Base-by-base conservation (phyloP, 1,140 invertebrate species). In the Drosophila ananassae region DNA sequence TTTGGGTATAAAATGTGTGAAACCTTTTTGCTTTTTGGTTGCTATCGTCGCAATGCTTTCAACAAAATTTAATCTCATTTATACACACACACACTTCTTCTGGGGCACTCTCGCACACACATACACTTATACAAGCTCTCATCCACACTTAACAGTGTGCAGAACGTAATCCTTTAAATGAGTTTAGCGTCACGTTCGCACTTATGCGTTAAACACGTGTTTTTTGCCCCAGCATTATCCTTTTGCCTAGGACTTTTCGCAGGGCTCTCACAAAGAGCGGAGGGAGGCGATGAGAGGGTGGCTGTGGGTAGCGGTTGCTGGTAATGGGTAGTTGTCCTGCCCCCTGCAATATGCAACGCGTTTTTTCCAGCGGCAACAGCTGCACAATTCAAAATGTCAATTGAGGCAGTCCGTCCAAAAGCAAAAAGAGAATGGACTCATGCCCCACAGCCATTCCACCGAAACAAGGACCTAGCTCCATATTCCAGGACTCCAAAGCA, bases 201-300 rank as follows among this genome's bases (percentile, higher is more conserved):
- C 83, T 89, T 89, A 89, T 89, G 83, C 79, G 77, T 89, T 89
- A 89, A 89, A 89, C 83, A 89, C 79, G 83, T 89, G 83, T 89
- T 89, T 87, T 87, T 83, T 71, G 68, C 80, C 66, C 67, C 54
- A 50, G 83, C 79, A 87, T 87, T 87, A 87, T 87, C 79, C 83
- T 89, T 81, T 67, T 57, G 59, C 79, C 69, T 69, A 83, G 78
- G 59, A 74, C 71, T 63, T 53, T 53, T 66, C 71, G 25, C 71
- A 52, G 34, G 39, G 34, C 13, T 8, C 10, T 10, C 32, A 10
- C 32, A 34, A 34, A 12, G 34, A 2, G 34, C 3, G 34, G 10
- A 17, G 32, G n/a, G 5, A 0, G 12, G 3, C 22, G 52, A 21
- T 2, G 13, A n/a, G 44, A 32, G 24, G 24, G 54, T 34, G 3